Conservation (phyloP, 2,797 vertebrate species). For the Ceryle rudis region DNA sequence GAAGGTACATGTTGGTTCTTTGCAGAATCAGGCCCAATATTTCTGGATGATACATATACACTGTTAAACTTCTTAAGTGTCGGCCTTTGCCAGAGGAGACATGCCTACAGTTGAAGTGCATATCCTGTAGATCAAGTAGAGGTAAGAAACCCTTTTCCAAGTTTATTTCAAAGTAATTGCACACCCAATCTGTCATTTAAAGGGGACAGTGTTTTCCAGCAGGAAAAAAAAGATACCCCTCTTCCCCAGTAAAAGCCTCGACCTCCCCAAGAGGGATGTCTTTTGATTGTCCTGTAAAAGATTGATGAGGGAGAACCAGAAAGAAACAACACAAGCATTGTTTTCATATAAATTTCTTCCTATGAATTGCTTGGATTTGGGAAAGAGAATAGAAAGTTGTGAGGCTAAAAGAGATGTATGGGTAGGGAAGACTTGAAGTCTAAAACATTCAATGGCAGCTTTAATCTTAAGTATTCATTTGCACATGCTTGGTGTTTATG, state of each 20-base stretch:
- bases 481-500: background rate
- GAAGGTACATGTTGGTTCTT: background rate
- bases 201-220: background rate
- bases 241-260: background rate
- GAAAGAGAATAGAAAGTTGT: background rate
- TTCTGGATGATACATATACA: background rate
- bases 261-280: background rate
- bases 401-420: background rate
- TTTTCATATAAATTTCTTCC: background rate
- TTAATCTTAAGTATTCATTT: background rate
- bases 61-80: background rate
- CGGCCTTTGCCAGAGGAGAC: background rate
- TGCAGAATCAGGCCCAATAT: background rate
- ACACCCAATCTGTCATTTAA: background rate
- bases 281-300: background rate
- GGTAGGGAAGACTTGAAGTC: background rate
- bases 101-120: background rate
- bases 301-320: background rate
- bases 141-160: background rate
- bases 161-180: background rate
- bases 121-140: background rate
- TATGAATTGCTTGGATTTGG: background rate
- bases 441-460: background rate
- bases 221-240: rapidly evolving
- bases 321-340: background rate